Percentiles rank a stretch among this genome's conserved stretches.
Evolutionary conservation across 2,888 invertebrate species (phyloP).

Genomic region (Lysandra coridon): DNA sequence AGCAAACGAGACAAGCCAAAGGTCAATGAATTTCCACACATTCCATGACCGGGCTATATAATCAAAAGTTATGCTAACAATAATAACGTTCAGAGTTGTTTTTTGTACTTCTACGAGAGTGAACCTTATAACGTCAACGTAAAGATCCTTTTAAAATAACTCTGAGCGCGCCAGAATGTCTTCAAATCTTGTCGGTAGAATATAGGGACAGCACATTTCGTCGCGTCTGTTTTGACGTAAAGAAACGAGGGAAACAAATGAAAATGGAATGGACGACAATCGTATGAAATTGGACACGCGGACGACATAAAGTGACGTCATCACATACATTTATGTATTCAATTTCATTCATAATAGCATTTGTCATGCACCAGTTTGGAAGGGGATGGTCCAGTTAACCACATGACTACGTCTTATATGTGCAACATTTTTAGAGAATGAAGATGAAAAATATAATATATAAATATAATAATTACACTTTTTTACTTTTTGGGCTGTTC

Average conservation of each 20-base stretch:
- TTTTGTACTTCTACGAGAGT: not conserved
- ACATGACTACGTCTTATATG: not conserved
- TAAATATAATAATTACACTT: not conserved
- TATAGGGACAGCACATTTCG: constrained; percentile 19
- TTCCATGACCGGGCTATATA: not conserved
- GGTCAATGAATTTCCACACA: not conserved
- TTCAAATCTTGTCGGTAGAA: constrained; percentile 9
- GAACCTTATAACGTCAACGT: not conserved
- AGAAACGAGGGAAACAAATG: constrained; percentile 1
- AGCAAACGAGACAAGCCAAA: too few relatives aligned
- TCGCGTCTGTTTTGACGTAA: not conserved
- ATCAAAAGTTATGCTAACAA: not conserved
- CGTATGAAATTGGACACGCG: constrained; percentile 21
- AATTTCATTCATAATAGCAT: constrained; percentile 16
- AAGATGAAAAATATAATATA: not conserved
- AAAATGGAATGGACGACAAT: not conserved
- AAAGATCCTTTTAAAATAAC: not conserved
- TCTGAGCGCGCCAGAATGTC: not conserved
- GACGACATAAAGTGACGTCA: constrained; percentile 16
- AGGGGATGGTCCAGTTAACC: not conserved
- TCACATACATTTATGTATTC: not conserved
- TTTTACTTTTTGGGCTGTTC: constrained; percentile 4
- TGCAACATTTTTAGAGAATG: not conserved
- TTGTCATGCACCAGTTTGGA: not conserved
- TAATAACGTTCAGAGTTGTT: not conserved